Evolutionary conservation across 2,888 invertebrate genomes (phyloP).

Genomic region (Troilus luridus): DNA sequence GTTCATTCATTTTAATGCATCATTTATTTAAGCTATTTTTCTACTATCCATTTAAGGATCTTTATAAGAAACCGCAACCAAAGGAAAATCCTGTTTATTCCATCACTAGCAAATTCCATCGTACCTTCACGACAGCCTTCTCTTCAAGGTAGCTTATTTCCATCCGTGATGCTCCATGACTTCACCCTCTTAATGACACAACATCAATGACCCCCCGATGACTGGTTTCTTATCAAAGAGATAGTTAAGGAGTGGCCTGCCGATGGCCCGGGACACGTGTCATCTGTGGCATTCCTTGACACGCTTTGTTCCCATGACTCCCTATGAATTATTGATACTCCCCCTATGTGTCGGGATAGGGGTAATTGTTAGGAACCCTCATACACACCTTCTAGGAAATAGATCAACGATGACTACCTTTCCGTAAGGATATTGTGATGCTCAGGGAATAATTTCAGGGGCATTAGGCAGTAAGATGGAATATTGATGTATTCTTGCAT

Average conservation of each 20-base stretch:
- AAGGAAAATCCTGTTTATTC: background rate
- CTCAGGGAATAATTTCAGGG: background rate
- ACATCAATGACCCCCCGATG: constrained; percentile 4
- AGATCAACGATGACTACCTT: constrained; percentile 25
- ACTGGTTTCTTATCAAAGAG: constrained; percentile 45
- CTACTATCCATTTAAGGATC: no score
- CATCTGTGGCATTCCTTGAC: constrained; percentile 50
- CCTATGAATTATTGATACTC: constrained; percentile 54
- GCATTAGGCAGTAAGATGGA: background rate
- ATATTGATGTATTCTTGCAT: background rate
- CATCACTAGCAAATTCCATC: background rate
- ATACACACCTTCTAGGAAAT: constrained; percentile 50
- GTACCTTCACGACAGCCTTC: background rate
- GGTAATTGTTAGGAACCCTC: constrained; percentile 52
- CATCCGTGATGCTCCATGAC: background rate
- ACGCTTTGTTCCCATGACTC: constrained; percentile 56
- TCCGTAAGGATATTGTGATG: constrained; percentile 25
- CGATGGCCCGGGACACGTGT: constrained; percentile 47
- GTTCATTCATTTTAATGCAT: no score
- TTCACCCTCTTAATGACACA: background rate
- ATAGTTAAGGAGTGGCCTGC: constrained; percentile 27
- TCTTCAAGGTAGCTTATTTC: background rate
- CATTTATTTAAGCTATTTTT: no score
- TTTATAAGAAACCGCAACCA: background rate
- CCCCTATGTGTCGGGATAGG: constrained; percentile 35